Base-by-base conservation (phyloP, 2,113 vertebrate species). In the Tamias sibiricus region DNA sequence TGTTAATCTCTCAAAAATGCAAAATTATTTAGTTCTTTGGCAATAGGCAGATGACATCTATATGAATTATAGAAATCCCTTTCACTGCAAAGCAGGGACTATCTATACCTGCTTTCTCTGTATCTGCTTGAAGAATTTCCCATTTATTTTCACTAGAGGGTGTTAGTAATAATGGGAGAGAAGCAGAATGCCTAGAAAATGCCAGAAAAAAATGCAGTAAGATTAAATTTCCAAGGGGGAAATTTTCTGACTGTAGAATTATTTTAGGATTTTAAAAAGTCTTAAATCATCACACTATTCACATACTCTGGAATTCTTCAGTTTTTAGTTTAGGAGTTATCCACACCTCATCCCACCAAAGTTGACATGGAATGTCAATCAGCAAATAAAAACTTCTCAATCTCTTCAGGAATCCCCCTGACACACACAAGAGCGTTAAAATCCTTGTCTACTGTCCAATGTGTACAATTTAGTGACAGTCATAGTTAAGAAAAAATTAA, bases 101-200 rank as follows among this genome's bases (percentile, higher is more conserved):
- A 1, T 69, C 37, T 42, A 1, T 68, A 13, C 35, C 35, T 47
- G 24, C 22, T 71, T 80, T 37, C 37, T 86, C 71, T 62, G 6
- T 30, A 59, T 76, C 30, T 84, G 30, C 85, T 91, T 72, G 47
- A 93, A 93, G 30, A 17, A 47, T 82, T 96, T 96, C 42, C 28
- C 76, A 6, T 42, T 89, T 42, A 40, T 68, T 24, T 52, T 97
- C 68, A 95, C n/a, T 66, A 95, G 66, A 35, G 40, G 95, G 6
- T 86, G 9, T 82, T 35, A 4, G 0, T 47, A 72, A 71, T 72
- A 4, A 74, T 47, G 19, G 19, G 35, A 81, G 40, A 85, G 28
- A 20, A 24, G 35, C 17, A 42, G 14, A 79, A 2, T 57, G 7
- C 94, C 83, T 69, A 87, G 62, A 64, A 87, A 92, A 64, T 57